Percentiles rank a stretch among this genome's conserved stretches.
These are phyloP conservation scores for Hydroisotoma schaefferi DNA, from an alignment of 2,888 invertebrate genomes.

Conservation along the genomic window DNA sequence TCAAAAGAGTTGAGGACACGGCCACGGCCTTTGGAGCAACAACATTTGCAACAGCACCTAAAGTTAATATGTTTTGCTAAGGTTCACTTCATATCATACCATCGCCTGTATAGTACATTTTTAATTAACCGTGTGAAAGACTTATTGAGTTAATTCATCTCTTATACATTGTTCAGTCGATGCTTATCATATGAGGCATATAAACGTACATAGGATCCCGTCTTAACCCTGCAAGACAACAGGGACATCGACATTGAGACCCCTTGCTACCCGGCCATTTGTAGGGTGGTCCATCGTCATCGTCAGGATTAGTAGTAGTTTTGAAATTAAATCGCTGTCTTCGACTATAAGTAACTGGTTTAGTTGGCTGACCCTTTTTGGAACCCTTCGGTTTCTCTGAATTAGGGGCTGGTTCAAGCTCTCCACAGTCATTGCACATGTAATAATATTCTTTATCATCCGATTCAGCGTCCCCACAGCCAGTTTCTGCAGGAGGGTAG, in stretches of 20 bases:
- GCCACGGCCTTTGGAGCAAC: constrained; percentile 20
- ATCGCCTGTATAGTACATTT: background rate
- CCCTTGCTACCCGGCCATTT: constrained; percentile 18
- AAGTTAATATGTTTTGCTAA: background rate
- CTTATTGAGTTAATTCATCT: constrained; percentile 10
- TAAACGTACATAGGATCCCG: constrained; percentile 35
- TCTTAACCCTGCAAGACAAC: constrained; percentile 32
- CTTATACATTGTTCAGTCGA: background rate
- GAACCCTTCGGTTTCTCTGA: background rate
- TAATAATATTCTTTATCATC: constrained; percentile 34
- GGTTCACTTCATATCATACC: background rate
- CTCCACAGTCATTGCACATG: constrained; percentile 37
- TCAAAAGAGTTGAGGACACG: constrained; percentile 37
- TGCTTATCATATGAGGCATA: too few relatives aligned
- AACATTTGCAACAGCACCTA: constrained; percentile 33
- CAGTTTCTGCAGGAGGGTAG: constrained; percentile 24
- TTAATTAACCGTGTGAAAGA: background rate
- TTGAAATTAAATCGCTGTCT: constrained; percentile 45
- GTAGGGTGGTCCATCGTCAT: constrained; percentile 34
- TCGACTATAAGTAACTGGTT: constrained; percentile 42
- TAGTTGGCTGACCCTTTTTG: background rate
- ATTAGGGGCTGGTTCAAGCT: constrained; percentile 18
- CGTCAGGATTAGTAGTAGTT: constrained; percentile 16
- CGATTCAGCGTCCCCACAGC: constrained; percentile 12
- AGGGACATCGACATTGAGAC: constrained; percentile 23